A percentile compares a stretch with the other conserved stretches of the same genome.
These are phyloP conservation scores for Rhagoletis zephyria DNA, from an alignment of 1,140 invertebrate genomes.

Conservation along the genomic window DNA sequence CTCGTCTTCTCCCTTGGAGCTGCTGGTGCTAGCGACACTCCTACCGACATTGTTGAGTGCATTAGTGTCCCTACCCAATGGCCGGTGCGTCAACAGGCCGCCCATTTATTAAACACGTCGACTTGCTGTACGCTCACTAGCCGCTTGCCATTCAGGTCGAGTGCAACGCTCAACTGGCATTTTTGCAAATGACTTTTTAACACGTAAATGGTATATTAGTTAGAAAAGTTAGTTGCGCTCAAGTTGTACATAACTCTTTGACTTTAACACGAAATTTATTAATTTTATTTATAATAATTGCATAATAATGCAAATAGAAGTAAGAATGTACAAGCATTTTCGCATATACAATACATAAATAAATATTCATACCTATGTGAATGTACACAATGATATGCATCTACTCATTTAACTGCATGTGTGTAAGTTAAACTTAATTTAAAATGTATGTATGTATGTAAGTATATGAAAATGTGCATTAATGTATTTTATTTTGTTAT, in stretches of 20 bases:
- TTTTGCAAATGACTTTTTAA: conserved; percentile 49
- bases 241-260: conserved; percentile 42
- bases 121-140: not conserved
- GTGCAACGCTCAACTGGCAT: conserved; percentile 1
- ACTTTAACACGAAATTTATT: conserved; percentile 28
- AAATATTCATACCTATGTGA: too few species aligned
- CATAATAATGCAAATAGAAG: conserved; percentile 2
- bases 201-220: conserved; percentile 36
- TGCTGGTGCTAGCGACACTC: too few species aligned
- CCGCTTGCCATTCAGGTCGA: not conserved
- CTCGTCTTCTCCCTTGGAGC: too few species aligned
- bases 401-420: not conserved
- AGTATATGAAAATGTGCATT: not conserved
- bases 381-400: not conserved
- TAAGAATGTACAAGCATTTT: not conserved
- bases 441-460: not conserved
- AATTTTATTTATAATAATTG: conserved; percentile 13
- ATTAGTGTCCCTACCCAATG: conserved; percentile 34
- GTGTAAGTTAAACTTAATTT: too few species aligned
- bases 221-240: conserved; percentile 25
- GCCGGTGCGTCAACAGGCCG: conserved; percentile 10
- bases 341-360: not conserved
- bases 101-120: conserved; percentile 27
- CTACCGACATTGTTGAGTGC: conserved; percentile 3
- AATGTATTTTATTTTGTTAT: not conserved